A percentile compares a stretch with the other conserved stretches of the same genome.
Evolutionary conservation across 2,888 invertebrate genomes (phyloP).

Genomic region (Hedychridium roseum): DNA sequence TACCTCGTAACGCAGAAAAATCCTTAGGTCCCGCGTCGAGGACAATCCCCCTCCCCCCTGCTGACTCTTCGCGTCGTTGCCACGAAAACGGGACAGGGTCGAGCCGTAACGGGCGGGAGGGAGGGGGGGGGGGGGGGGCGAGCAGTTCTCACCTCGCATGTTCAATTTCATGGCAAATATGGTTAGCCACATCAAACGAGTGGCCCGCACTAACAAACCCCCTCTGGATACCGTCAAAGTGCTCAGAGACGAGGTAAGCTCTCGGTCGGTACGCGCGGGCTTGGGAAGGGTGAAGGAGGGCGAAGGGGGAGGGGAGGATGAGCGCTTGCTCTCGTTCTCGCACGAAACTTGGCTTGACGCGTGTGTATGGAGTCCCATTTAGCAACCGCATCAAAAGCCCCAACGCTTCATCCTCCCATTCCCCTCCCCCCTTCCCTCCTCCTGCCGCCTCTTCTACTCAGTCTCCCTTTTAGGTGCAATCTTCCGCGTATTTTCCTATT

Average conservation of each 20-base stretch:
- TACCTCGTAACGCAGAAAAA: too few relatives aligned
- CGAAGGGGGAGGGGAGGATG: too few relatives aligned
- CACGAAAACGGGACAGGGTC: slow-evolving; percentile 4
- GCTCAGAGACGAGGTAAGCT: slow-evolving; percentile 26
- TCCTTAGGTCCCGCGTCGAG: too few relatives aligned
- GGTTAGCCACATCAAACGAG: slow-evolving; percentile 47
- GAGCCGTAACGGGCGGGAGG: too few relatives aligned
- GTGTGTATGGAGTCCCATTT: slow-evolving; percentile 35
- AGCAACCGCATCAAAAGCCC: slow-evolving; percentile 36
- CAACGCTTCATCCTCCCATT: neutral
- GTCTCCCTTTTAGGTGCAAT: too few relatives aligned
- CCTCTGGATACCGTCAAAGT: slow-evolving; percentile 31
- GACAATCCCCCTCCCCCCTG: neutral
- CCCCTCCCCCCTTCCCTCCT: neutral
- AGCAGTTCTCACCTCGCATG: slow-evolving; percentile 18
- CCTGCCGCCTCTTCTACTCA: neutral
- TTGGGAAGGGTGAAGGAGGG: too few relatives aligned
- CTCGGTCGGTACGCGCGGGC: too few relatives aligned
- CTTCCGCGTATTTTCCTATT: too few relatives aligned
- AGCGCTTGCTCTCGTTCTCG: slow-evolving; percentile 5
- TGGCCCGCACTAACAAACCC: slow-evolving; percentile 42
- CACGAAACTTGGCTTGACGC: slow-evolving; percentile 21
- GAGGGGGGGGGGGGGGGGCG: neutral
- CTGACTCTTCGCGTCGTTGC: neutral
- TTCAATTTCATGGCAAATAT: slow-evolving; percentile 41